Conservation (phyloP, 2,888 invertebrate genomes). For the Lutraria lutraria region DNA sequence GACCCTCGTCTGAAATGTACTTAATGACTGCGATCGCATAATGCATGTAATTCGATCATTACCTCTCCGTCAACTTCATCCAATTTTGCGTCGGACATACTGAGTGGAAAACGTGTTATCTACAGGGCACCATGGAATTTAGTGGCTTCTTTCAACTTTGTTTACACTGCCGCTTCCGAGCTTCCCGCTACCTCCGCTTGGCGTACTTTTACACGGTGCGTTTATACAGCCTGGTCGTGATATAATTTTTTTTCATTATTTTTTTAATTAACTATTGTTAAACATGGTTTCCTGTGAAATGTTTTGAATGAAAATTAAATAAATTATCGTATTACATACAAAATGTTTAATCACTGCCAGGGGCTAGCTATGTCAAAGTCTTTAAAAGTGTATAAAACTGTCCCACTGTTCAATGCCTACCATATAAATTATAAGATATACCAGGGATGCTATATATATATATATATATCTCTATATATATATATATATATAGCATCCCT, state of each 20-base stretch:
- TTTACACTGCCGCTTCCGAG: conserved; percentile 46
- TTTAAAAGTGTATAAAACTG: too few species aligned
- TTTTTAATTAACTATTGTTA: too few species aligned
- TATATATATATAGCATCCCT: too few species aligned
- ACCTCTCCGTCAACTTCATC: conserved; percentile 54
- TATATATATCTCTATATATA: too few species aligned
- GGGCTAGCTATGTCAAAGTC: too few species aligned
- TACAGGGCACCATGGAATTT: neutral
- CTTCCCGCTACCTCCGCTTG: conserved; percentile 40
- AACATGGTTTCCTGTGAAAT: too few species aligned
- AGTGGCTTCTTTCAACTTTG: conserved; percentile 11
- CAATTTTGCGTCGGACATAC: conserved; percentile 29
- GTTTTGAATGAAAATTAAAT: too few species aligned
- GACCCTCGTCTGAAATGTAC: conserved; percentile 5
- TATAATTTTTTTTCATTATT: neutral
- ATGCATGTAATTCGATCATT: neutral
- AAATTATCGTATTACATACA: too few species aligned
- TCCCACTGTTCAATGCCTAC: too few species aligned
- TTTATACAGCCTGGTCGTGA: neutral
- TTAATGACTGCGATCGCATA: neutral
- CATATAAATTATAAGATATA: too few species aligned
- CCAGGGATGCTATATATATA: too few species aligned
- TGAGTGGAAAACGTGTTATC: neutral
- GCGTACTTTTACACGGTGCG: conserved; percentile 20
- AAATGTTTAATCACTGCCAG: too few species aligned